Evolutionary conservation across 1,140 invertebrate species (phyloP).

Genomic region (Zaprionus taronus): DNA sequence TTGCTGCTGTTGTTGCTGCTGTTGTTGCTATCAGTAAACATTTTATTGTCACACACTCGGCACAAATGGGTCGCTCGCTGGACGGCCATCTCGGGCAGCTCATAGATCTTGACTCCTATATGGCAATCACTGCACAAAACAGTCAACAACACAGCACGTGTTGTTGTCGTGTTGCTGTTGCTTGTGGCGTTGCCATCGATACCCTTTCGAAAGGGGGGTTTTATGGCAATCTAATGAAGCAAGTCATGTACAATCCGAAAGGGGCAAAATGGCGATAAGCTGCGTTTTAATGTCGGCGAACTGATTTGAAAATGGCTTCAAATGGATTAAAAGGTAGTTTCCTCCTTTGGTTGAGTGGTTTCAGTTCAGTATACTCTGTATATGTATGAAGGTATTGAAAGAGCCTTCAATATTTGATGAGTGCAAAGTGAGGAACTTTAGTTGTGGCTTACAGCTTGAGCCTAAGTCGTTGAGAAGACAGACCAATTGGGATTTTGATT

Average conservation of each 20-base stretch:
- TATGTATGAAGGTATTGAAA: neutral
- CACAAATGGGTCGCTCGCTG: conserved; percentile 73
- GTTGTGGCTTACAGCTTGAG: neutral
- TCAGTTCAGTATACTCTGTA: neutral
- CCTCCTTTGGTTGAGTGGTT: neutral
- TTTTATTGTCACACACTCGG: conserved; percentile 82
- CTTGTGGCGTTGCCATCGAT: conserved; percentile 25
- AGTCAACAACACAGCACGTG: conserved; percentile 76
- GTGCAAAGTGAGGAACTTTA: neutral
- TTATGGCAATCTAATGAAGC: conserved; percentile 34
- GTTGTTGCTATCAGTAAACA: conserved; percentile 77
- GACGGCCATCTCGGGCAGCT: conserved; percentile 25
- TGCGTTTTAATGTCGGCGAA: conserved; percentile 2
- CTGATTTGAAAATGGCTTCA: conserved; percentile 7
- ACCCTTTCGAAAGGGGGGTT: conserved; percentile 30
- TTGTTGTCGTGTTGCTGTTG: conserved; percentile 35
- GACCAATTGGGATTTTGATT: neutral
- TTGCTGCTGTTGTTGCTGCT: conserved; percentile 2
- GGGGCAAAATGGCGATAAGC: neutral
- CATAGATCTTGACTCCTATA: conserved; percentile 67
- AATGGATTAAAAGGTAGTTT: conserved; percentile 8
- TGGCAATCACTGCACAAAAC: conserved; percentile 77
- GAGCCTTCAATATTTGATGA: conserved; percentile 1
- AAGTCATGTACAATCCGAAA: neutral
- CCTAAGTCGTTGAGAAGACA: neutral